These are phyloP conservation scores for Drosophila subpulchrella DNA, from an alignment of 1,140 invertebrate genomes.

Conservation along the genomic window DNA sequence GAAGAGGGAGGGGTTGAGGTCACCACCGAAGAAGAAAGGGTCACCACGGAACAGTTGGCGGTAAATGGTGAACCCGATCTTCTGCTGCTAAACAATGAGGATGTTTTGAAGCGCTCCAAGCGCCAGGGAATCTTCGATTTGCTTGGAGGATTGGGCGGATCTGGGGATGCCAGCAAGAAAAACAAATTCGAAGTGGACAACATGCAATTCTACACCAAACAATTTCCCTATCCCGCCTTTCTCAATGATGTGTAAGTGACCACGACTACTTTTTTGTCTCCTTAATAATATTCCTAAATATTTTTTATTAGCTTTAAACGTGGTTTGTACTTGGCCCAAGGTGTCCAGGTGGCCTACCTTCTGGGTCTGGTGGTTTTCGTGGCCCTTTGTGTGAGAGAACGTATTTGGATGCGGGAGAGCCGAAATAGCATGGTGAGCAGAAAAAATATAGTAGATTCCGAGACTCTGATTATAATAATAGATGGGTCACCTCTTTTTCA, in stretches of 20 bases:
- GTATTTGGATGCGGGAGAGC: constrained; percentile 88
- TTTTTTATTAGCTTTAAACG: constrained; percentile 86
- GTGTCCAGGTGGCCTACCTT: constrained; percentile 87
- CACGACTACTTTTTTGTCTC: neutral
- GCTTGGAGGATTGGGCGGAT: constrained; percentile 42
- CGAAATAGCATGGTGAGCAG: constrained; percentile 87
- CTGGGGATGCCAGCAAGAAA: constrained; percentile 8
- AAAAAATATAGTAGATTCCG: too few relatives aligned
- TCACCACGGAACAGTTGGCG: constrained; percentile 1
- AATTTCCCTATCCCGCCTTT: constrained; percentile 89
- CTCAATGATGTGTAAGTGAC: constrained; percentile 87
- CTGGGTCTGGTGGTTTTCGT: constrained; percentile 88
- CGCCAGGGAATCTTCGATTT: constrained; percentile 71
- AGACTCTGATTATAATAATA: too few relatives aligned
- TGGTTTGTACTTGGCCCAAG: constrained; percentile 88
- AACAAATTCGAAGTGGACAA: constrained; percentile 70
- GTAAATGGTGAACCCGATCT: neutral
- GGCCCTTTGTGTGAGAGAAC: constrained; percentile 87
- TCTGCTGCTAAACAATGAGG: constrained; percentile 28
- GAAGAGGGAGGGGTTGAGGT: neutral
- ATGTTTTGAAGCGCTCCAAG: constrained; percentile 17
- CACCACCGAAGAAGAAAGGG: neutral
- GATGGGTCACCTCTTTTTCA: too few relatives aligned
- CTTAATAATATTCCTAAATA: neutral
- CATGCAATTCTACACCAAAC: constrained; percentile 87